Conservation (phyloP, 2,113 vertebrate genomes). For the Chrysochloris asiatica region DNA sequence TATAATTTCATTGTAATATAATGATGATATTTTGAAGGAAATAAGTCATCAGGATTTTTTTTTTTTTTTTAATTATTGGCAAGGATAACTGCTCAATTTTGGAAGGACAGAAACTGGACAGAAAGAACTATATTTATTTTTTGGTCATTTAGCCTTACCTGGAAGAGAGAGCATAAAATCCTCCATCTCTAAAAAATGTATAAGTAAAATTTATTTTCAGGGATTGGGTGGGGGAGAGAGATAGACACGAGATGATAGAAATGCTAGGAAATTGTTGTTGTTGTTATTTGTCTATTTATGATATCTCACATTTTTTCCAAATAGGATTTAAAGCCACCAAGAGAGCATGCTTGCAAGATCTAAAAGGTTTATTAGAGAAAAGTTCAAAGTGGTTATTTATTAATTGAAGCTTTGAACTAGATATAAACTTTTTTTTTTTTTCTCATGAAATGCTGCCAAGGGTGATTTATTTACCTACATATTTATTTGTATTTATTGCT, state of each 20-base stretch:
- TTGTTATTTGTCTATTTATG: background rate
- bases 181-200: background rate
- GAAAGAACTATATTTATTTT: background rate
- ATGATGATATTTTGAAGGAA: constrained; percentile 72
- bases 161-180: background rate
- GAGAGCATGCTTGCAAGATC: background rate
- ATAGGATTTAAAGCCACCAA: background rate
- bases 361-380: constrained; percentile 6
- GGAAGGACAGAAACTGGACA: constrained; percentile 36
- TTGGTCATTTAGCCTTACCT: background rate
- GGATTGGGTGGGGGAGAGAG: background rate
- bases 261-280: background rate
- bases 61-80: constrained; percentile 55
- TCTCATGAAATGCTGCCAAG: constrained; percentile 18
- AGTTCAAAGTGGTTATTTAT: background rate
- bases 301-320: too few relatives aligned
- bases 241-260: too few relatives aligned
- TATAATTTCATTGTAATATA: constrained; percentile 60
- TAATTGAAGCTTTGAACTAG: constrained; percentile 26
- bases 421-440: background rate
- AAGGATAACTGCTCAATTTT: constrained; percentile 58
- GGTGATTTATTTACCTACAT: background rate
- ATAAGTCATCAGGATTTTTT: constrained; percentile 52
- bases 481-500: constrained; percentile 4
- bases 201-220: constrained; percentile 20